Conservation (phyloP, 2,113 vertebrate genomes). For the Turnix velox region DNA sequence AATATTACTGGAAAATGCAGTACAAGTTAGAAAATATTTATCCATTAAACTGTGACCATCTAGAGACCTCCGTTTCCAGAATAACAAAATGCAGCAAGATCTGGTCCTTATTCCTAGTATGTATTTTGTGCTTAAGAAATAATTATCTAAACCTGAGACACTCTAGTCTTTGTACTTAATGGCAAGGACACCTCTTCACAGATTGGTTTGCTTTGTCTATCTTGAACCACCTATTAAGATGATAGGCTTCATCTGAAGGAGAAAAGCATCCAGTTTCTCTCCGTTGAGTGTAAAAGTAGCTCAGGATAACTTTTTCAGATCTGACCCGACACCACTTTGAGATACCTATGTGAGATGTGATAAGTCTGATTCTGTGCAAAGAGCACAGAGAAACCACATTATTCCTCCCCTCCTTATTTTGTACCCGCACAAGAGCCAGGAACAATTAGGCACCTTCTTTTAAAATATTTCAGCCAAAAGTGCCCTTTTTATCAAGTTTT, state of each 20-base stretch:
- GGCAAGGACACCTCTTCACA: not conserved
- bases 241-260: not conserved
- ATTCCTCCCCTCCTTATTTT: not conserved
- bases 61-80: not conserved
- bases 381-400: not conserved
- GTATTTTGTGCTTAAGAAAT: not conserved
- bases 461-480: not conserved
- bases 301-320: not conserved
- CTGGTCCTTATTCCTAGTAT: not conserved
- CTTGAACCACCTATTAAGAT: not conserved
- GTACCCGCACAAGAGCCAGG: not conserved
- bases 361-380: not conserved
- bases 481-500: not conserved
- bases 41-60: not conserved
- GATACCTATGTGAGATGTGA: not conserved
- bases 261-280: not conserved
- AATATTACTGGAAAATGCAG: not conserved
- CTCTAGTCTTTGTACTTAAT: not conserved
- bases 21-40: not conserved
- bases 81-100: not conserved
- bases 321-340: not conserved
- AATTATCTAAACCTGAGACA: not conserved
- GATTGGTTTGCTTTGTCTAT: not conserved
- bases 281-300: not conserved
- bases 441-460: not conserved